A percentile compares a stretch with the other conserved stretches of the same genome.
phyloP scores from a whole-genome alignment of 2,797 vertebrate genomes.

The Atherinosoma microstoma region DNA sequence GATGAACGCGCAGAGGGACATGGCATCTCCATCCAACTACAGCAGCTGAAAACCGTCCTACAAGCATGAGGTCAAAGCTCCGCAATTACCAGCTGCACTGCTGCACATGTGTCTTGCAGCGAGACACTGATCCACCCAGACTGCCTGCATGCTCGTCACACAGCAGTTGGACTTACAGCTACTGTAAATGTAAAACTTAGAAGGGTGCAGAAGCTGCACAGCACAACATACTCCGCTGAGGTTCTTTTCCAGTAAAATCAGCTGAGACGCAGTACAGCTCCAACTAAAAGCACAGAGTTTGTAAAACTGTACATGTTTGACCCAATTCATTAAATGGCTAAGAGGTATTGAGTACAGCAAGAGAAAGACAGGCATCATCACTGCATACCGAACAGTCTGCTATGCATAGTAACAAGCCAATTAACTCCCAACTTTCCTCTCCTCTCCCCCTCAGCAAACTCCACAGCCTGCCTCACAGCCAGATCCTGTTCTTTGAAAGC shows the following conservation, averaged over 20 bases:
- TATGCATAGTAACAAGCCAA: constrained; percentile 68
- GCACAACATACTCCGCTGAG: not conserved
- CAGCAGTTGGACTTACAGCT: not conserved
- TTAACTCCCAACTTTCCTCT: constrained; percentile 63
- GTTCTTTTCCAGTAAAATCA: constrained; percentile 24
- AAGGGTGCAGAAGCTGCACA: not conserved
- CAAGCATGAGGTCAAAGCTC: constrained; percentile 1
- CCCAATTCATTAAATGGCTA: constrained; percentile 54
- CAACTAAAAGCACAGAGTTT: constrained; percentile 5
- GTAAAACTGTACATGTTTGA: constrained; percentile 44
- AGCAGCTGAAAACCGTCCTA: constrained; percentile 8
- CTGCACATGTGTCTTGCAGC: not conserved
- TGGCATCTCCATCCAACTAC: constrained; percentile 1
- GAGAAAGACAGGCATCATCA: constrained; percentile 60
- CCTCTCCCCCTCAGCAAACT: constrained; percentile 48
- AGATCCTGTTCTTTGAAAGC: constrained; percentile 77
- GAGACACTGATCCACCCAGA: not conserved
- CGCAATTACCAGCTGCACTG: not conserved
- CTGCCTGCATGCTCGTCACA: not conserved
- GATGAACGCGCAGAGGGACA: not conserved
- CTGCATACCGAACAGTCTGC: constrained; percentile 65
- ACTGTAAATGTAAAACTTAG: not conserved
- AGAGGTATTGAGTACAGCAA: constrained; percentile 48
- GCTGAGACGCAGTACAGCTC: constrained; percentile 3
- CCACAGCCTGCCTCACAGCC: constrained; percentile 52